A percentile compares a stretch with the other conserved stretches of the same genome.
phyloP scores from a whole-genome alignment of 2,113 vertebrate species.

The Psittacara wagleri region DNA sequence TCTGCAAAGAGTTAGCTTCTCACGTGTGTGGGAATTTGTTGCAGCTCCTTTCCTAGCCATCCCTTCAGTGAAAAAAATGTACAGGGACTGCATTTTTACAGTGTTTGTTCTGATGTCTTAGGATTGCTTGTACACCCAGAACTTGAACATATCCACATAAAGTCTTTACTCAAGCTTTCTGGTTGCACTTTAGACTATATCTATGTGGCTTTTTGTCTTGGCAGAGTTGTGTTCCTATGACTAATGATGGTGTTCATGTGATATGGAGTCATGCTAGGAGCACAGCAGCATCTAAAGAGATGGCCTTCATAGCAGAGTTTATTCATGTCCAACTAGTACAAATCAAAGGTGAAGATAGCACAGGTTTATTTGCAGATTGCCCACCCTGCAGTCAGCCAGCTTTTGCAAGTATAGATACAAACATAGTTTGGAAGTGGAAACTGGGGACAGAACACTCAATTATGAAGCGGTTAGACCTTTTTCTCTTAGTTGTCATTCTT shows the following conservation, averaged over 20 bases:
- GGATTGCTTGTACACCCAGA: neutral
- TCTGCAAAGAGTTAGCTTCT: neutral
- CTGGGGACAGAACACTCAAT: neutral
- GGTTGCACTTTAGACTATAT: neutral
- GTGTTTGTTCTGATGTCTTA: neutral
- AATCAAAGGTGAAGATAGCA: neutral
- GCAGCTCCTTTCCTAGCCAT: neutral
- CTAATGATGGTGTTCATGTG: neutral
- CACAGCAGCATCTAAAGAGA: neutral
- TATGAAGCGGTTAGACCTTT: neutral
- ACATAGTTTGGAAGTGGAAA: neutral
- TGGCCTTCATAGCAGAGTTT: neutral
- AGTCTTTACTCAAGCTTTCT: neutral
- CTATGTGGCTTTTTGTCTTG: neutral
- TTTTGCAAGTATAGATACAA: neutral
- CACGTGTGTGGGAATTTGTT: neutral
- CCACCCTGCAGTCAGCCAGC: neutral
- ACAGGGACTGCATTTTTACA: neutral
- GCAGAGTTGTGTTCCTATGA: neutral
- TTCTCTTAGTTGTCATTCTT: neutral
- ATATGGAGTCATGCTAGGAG: neutral
- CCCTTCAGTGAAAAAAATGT: neutral
- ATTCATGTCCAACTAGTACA: neutral
- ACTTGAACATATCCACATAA: rapidly evolving
- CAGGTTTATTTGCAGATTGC: neutral